Base-by-base conservation (phyloP, 2,888 invertebrate species). In the Leptopterna dolabrata region DNA sequence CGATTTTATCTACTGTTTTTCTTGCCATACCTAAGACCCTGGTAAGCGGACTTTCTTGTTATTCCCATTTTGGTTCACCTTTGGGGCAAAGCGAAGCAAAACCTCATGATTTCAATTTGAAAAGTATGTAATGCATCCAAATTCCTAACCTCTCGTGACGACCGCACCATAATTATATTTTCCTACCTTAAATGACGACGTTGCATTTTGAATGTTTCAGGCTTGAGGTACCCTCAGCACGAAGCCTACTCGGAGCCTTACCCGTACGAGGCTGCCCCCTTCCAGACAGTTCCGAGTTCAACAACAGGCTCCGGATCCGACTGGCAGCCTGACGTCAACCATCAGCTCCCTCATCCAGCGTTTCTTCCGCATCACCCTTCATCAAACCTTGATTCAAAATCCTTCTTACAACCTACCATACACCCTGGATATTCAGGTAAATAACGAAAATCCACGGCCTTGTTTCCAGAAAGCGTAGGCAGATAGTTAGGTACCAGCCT, bases 241-340 rank as follows among this genome's bases (percentile, higher is more conserved):
- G 93, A 94, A 87, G 92, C 92, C 47, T 94, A 94, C 90, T 92
- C 92, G 82, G 94, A 92, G 92, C 90, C 90, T 19, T 91, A 91
- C 89, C 92, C 93, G 71, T 93, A 94, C 51, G 95, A 95, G 91
- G 95, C 95, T 91, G 92, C 94, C 88, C 94, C 95, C 89, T 96
- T 96, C 92, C 96, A 96, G 91, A 95, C 95, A 87, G 96, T 96
- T 90, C 95, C 95, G 76, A 94, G 93, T 90, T 87, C 89, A 16
- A 88, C 88, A 47, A 88, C 89, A 30, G 89, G 89, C 13, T 88
- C 88, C 41, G 88, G 88, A 0, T 87, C 89, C 24, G 90, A 90
- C 63, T 89, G 90, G 87, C 87, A 87, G 36, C 36, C 82, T 47
- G 89, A 88, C 45, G 81, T 88, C 43, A 91, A 71, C 90, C 90